Conservation (phyloP, 2,797 vertebrate species). For the Enteromius fasciolatus region DNA sequence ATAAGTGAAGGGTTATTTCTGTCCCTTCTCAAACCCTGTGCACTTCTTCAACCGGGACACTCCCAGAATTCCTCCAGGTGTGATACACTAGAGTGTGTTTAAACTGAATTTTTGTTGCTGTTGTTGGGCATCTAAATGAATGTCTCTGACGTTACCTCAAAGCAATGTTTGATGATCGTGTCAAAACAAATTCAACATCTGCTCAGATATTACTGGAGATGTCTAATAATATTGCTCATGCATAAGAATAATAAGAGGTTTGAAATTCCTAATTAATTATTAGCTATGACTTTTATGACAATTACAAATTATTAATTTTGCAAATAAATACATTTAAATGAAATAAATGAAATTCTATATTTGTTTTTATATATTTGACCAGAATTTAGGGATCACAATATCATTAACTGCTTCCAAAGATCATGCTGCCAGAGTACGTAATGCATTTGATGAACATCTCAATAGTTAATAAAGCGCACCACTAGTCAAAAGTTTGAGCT, state of each 20-base stretch:
- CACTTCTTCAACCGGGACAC: slow-evolving; percentile 20
- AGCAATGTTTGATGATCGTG: neutral
- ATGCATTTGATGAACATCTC: neutral
- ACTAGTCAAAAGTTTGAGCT: neutral
- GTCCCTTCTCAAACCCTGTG: slow-evolving; percentile 40
- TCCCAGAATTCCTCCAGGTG: neutral
- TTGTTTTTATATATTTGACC: no score
- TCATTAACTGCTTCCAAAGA: neutral
- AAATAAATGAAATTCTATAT: neutral
- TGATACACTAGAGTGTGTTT: neutral
- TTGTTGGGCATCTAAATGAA: neutral
- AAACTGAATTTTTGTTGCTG: neutral
- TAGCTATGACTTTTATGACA: neutral
- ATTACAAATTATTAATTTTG: neutral
- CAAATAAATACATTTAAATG: neutral
- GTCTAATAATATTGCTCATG: neutral
- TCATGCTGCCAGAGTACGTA: neutral
- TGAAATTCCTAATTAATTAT: neutral
- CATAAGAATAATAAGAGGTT: no score
- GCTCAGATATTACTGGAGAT: neutral
- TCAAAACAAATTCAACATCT: neutral
- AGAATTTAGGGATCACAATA: no score
- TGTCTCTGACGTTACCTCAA: neutral
- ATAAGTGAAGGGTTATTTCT: slow-evolving; percentile 53
- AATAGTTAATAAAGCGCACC: neutral